These are phyloP conservation scores for Cossypha heuglini DNA, from an alignment of 2,797 vertebrate genomes.

Conservation along the genomic window DNA sequence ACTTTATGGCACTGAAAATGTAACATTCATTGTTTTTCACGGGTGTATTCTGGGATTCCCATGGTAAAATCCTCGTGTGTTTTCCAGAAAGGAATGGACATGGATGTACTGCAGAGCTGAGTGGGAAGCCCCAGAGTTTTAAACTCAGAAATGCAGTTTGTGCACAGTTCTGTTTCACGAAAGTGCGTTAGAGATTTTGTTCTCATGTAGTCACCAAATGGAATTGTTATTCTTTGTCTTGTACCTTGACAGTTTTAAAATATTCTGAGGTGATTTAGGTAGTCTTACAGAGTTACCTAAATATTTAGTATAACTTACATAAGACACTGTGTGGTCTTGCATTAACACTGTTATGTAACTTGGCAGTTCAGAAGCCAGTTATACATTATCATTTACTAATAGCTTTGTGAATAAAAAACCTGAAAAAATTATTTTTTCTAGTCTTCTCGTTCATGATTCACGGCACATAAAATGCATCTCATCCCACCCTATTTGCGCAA, in stretches of 20 bases:
- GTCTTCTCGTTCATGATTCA: not conserved
- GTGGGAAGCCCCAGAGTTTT: accelerated
- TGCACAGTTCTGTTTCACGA: not conserved
- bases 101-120: not conserved
- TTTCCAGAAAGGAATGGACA: not conserved
- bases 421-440: not conserved
- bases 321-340: not conserved
- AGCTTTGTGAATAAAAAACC: slow-evolving; percentile 8
- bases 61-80: accelerated
- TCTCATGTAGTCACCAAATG: not conserved
- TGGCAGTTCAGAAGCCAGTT: not conserved
- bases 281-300: not conserved
- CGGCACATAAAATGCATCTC: not conserved
- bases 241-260: not conserved
- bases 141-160: not conserved
- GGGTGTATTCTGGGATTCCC: not conserved
- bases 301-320: not conserved
- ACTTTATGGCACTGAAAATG: not conserved
- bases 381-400: not conserved
- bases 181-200: not conserved
- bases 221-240: not conserved
- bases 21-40: not conserved
- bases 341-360: not conserved
- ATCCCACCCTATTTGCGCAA: accelerated
- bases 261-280: not conserved